These are phyloP conservation scores for Trachops cirrhosus DNA, from an alignment of 2,797 vertebrate genomes.

Conservation along the genomic window DNA sequence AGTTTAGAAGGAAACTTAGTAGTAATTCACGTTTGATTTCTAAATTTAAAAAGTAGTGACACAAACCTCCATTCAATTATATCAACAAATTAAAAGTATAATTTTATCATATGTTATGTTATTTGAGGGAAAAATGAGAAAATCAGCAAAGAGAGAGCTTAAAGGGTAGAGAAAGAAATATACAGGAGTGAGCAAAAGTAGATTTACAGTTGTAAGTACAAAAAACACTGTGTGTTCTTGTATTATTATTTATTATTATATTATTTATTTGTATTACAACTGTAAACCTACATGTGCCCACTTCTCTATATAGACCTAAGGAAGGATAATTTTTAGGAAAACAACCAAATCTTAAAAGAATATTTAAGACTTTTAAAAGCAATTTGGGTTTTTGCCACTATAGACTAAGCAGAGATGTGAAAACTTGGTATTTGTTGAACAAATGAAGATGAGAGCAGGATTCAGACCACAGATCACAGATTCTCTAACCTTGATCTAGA, in stretches of 20 bases:
- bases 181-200: background rate
- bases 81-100: slow-evolving; percentile 22
- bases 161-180: background rate
- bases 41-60: slow-evolving; percentile 11
- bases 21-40: background rate
- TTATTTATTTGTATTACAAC: background rate
- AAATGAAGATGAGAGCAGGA: slow-evolving; percentile 18
- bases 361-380: slow-evolving; percentile 19
- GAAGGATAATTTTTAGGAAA: slow-evolving; percentile 1
- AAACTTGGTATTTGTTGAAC: background rate
- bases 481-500: background rate
- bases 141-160: background rate
- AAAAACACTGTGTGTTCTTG: background rate
- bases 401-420: slow-evolving; percentile 14
- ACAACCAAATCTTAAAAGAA: slow-evolving; percentile 15
- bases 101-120: background rate
- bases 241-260: background rate
- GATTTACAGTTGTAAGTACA: background rate
- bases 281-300: background rate
- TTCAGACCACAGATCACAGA: background rate
- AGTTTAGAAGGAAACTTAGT: background rate
- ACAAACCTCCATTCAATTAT: background rate
- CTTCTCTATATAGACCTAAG: background rate
- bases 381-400: slow-evolving; percentile 5
- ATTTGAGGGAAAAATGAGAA: background rate